phyloP scores from a whole-genome alignment of 2,888 invertebrate genomes.

The Vannuccia rotundouncinata region DNA sequence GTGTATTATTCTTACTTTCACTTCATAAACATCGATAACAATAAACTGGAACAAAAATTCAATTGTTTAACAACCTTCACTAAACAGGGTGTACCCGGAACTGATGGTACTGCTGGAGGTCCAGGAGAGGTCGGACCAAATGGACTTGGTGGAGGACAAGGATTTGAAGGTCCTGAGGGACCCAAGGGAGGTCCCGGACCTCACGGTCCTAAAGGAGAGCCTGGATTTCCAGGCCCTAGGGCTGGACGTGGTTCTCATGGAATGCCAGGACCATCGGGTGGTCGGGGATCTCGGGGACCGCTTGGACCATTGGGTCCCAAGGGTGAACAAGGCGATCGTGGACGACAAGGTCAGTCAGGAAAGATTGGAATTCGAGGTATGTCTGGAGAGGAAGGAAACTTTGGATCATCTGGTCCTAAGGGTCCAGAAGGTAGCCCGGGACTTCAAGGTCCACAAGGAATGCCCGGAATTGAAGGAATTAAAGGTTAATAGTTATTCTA shows the following conservation, averaged over 20 bases:
- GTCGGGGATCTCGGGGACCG: constrained; percentile 43
- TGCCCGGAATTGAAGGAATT: constrained; percentile 60
- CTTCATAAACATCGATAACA: too few species aligned
- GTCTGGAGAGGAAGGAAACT: constrained; percentile 68
- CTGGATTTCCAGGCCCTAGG: constrained; percentile 35
- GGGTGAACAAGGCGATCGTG: constrained; percentile 61
- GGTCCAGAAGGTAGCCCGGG: constrained; percentile 67
- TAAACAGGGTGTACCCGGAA: constrained; percentile 46
- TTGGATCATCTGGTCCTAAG: constrained; percentile 67
- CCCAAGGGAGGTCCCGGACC: constrained; percentile 41
- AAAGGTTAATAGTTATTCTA: neutral
- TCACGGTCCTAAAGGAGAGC: constrained; percentile 41
- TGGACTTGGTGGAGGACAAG: constrained; percentile 68
- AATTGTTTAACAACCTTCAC: too few species aligned
- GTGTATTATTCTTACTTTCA: too few species aligned
- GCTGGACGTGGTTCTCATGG: constrained; percentile 41
- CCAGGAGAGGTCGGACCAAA: constrained; percentile 46
- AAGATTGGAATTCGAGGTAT: constrained; percentile 61
- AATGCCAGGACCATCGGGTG: constrained; percentile 29
- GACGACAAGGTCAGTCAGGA: constrained; percentile 62
- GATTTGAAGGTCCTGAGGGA: constrained; percentile 66
- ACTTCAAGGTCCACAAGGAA: constrained; percentile 63
- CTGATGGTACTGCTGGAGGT: constrained; percentile 44
- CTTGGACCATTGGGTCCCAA: constrained; percentile 43
- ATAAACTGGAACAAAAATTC: too few species aligned